phyloP scores from a whole-genome alignment of 2,797 vertebrate genomes.

The Periparus ater region DNA sequence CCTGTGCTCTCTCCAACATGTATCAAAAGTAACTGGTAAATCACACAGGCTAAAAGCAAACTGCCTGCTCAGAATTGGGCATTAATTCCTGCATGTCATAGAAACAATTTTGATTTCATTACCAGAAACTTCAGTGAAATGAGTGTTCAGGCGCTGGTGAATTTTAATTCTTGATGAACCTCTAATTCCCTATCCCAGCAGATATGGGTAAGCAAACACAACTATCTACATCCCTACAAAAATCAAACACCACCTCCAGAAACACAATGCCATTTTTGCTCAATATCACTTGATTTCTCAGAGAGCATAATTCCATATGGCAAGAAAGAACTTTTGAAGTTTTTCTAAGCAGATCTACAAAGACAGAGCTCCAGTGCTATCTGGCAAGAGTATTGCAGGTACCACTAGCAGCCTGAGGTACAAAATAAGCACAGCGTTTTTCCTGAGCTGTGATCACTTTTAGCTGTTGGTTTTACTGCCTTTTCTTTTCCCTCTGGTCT shows the following conservation, averaged over 20 bases:
- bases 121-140: not conserved
- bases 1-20: not conserved
- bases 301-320: not conserved
- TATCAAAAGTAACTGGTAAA: not conserved
- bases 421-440: not conserved
- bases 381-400: not conserved
- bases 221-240: not conserved
- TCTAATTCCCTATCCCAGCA: not conserved
- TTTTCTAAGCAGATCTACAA: not conserved
- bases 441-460: slow-evolving; percentile 3
- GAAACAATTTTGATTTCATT: not conserved
- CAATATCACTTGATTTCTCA: not conserved
- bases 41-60: not conserved
- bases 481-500: not conserved
- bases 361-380: not conserved
- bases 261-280: not conserved
- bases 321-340: not conserved
- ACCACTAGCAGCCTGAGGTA: not conserved
- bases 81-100: not conserved
- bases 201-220: rapidly evolving
- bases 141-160: not conserved
- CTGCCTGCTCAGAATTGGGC: not conserved
- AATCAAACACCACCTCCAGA: not conserved
- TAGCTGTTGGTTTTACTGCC: not conserved
- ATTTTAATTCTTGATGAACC: slow-evolving; percentile 38